Conservation (phyloP, 2,113 vertebrate species). For the Brachyhypopomus gauderio region DNA sequence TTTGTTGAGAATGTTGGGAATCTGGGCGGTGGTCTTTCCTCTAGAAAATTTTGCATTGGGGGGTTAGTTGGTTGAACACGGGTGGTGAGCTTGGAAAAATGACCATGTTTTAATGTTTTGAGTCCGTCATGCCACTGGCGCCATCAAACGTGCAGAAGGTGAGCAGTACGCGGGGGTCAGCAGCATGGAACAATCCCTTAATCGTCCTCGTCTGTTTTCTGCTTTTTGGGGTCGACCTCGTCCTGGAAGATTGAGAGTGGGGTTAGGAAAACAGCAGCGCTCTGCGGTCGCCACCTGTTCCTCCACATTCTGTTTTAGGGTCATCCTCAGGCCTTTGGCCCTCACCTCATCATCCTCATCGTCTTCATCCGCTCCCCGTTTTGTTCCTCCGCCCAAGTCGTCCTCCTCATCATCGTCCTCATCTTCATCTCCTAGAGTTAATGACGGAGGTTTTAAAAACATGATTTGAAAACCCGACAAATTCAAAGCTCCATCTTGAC, state of each 20-base stretch:
- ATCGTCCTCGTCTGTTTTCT: slow-evolving; percentile 92
- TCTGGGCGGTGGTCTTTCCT: slow-evolving; percentile 69
- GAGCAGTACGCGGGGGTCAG: slow-evolving; percentile 68
- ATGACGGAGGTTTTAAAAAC: neutral
- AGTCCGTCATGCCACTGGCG: slow-evolving; percentile 62
- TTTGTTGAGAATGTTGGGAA: slow-evolving; percentile 81
- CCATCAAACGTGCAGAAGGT: slow-evolving; percentile 63
- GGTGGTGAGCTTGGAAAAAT: slow-evolving; percentile 81
- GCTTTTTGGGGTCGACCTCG: slow-evolving; percentile 93
- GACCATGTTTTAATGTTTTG: slow-evolving; percentile 79
- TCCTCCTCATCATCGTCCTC: slow-evolving; percentile 91
- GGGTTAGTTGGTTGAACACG: slow-evolving; percentile 57
- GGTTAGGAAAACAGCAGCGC: neutral
- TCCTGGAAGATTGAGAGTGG: slow-evolving; percentile 67
- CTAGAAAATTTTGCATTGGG: slow-evolving; percentile 75
- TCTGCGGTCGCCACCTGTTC: too few relatives aligned
- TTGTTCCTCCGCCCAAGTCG: slow-evolving; percentile 85
- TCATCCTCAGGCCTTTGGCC: neutral
- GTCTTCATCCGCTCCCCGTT: slow-evolving; percentile 91
- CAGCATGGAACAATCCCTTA: slow-evolving; percentile 75
- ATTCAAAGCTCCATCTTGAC: neutral
- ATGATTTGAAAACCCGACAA: too few relatives aligned
- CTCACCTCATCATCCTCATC: slow-evolving; percentile 76
- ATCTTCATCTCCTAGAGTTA: slow-evolving; percentile 84
- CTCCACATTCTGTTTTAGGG: neutral